These are phyloP conservation scores for Apeltes quadracus DNA, from an alignment of 2,113 vertebrate species.

Conservation along the genomic window DNA sequence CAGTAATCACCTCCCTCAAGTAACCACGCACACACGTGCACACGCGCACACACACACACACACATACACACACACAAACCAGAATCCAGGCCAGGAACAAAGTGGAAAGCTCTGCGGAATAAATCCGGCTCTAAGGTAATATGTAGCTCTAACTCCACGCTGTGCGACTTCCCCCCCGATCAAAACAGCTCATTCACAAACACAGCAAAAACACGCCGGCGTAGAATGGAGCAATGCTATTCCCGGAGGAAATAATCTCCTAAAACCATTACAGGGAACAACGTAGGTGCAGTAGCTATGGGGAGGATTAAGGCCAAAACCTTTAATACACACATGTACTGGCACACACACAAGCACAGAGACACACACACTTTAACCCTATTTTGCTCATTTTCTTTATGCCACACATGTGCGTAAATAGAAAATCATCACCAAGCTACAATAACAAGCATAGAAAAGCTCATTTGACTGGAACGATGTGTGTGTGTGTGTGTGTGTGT, in stretches of 20 bases:
- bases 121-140: constrained; percentile 75
- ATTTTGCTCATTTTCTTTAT: constrained; percentile 44
- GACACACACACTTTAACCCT: constrained; percentile 16
- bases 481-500: constrained; percentile 7
- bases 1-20: not conserved
- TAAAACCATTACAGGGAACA: constrained; percentile 80
- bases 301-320: constrained; percentile 69
- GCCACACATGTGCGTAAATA: constrained; percentile 23
- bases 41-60: not conserved
- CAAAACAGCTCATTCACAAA: constrained; percentile 73
- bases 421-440: constrained; percentile 36
- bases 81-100: constrained; percentile 54
- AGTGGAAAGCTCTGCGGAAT: constrained; percentile 67
- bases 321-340: not conserved
- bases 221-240: constrained; percentile 68
- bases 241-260: constrained; percentile 77
- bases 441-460: constrained; percentile 52
- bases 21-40: not conserved
- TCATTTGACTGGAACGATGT: constrained; percentile 30
- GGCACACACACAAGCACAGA: constrained; percentile 13
- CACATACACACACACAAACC: not conserved
- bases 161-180: constrained; percentile 54
- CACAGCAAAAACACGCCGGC: constrained; percentile 54
- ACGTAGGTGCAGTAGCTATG: constrained; percentile 72
- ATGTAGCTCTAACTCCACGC: constrained; percentile 56